A percentile compares a stretch with the other conserved stretches of the same genome.
Conservation (phyloP, 2,888 invertebrate species). For the Aphodius granarius region DNA sequence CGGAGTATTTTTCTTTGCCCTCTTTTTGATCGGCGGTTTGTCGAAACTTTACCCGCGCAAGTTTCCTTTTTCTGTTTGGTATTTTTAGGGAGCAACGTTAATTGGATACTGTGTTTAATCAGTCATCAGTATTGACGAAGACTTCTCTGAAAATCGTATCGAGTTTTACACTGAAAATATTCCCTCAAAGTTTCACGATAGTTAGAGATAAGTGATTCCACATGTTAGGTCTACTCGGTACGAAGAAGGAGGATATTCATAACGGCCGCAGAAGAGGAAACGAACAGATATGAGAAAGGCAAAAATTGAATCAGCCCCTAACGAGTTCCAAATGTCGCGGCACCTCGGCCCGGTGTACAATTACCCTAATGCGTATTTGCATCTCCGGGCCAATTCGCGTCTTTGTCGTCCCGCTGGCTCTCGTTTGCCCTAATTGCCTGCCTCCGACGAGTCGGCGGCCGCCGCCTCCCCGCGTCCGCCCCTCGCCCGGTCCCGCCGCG, state of each 20-base stretch:
- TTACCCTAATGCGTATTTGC: conserved; percentile 58
- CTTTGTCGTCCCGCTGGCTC: conserved; percentile 47
- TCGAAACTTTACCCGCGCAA: not conserved
- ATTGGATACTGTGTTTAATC: not conserved
- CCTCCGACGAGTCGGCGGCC: conserved; percentile 31
- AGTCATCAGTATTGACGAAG: not conserved
- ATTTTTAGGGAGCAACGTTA: not conserved
- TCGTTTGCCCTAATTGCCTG: conserved; percentile 49
- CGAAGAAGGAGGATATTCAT: not conserved
- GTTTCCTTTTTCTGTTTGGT: not conserved
- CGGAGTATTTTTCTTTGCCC: not conserved
- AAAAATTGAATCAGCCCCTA: conserved; percentile 13
- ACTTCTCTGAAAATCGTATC: not conserved
- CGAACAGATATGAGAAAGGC: not conserved
- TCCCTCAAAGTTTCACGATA: no score
- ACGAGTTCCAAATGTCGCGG: conserved; percentile 11
- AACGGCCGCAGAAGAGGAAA: not conserved
- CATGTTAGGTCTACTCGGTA: not conserved
- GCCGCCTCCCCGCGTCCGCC: conserved; percentile 11
- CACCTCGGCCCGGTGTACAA: conserved; percentile 43
- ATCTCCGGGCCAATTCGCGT: conserved; percentile 47
- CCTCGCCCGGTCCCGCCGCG: conserved; percentile 10
- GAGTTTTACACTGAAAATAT: no score
- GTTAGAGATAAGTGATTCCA: not conserved
- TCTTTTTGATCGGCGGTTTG: not conserved